Evolutionary conservation across 2,888 invertebrate genomes (phyloP).

Genomic region (Ligdia adustata): DNA sequence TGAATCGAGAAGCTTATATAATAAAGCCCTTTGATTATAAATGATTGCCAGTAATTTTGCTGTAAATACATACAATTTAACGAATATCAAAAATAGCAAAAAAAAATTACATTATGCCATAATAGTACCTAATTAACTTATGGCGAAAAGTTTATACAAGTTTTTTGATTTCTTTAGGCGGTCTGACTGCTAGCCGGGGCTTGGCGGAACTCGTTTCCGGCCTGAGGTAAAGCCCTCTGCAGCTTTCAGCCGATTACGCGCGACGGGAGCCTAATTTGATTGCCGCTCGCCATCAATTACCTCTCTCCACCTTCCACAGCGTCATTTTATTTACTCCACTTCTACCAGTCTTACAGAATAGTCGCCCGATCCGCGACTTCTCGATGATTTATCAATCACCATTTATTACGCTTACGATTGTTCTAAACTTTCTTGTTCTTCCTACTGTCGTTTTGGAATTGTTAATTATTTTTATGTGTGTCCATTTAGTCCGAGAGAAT

Average conservation of each 20-base stretch:
- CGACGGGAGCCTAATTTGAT: constrained; percentile 80
- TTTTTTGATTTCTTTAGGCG: too few species aligned
- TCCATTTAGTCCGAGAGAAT: background rate
- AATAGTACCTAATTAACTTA: constrained; percentile 8
- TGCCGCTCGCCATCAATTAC: constrained; percentile 79
- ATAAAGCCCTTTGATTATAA: too few species aligned
- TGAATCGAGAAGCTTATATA: background rate
- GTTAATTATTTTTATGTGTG: constrained; percentile 1
- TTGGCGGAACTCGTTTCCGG: constrained; percentile 34
- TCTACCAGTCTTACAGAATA: constrained; percentile 37
- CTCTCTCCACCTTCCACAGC: constrained; percentile 53
- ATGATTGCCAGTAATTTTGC: too few species aligned
- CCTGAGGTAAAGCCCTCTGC: constrained; percentile 63
- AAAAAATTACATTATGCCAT: too few species aligned
- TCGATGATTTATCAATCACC: constrained; percentile 60
- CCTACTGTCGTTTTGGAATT: constrained; percentile 22
- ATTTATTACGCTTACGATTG: constrained; percentile 52
- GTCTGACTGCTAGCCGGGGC: too few species aligned
- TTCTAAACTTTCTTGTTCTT: constrained; percentile 54
- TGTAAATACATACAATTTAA: too few species aligned
- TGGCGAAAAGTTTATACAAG: background rate
- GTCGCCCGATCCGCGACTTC: constrained; percentile 41
- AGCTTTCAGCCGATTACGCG: constrained; percentile 80
- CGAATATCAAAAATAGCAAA: too few species aligned
- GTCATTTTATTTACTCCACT: constrained; percentile 73